A percentile compares a stretch with the other conserved stretches of the same genome.
Evolutionary conservation across 2,113 vertebrate species (phyloP).

Genomic region (Antigone vipio): DNA sequence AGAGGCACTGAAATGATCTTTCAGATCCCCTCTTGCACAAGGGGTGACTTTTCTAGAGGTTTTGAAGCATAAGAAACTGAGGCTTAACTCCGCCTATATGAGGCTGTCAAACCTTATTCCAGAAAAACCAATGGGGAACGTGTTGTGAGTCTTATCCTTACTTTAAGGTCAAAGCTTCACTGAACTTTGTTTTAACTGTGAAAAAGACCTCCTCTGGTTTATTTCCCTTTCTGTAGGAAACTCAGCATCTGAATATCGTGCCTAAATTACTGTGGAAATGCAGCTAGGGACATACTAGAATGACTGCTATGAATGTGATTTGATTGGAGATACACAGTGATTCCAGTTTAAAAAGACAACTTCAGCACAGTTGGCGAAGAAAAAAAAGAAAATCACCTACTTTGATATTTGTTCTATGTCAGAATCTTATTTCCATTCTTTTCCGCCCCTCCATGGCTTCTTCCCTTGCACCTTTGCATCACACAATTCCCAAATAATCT

Average conservation of each 20-base stretch:
- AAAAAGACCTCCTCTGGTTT: background rate
- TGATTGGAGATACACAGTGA: conserved; percentile 19
- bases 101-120: background rate
- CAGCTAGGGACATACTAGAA: background rate
- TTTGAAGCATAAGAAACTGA: background rate
- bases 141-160: background rate
- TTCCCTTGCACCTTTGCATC: background rate
- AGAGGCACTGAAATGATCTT: background rate
- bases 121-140: background rate
- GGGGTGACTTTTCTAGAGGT: background rate
- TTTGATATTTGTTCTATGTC: conserved; percentile 14
- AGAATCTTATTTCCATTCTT: background rate
- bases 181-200: background rate
- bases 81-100: background rate
- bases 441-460: background rate
- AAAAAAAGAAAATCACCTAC: background rate
- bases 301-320: conserved; percentile 31
- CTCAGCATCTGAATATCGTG: conserved; percentile 1
- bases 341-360: conserved; percentile 36
- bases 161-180: background rate
- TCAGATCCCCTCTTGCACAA: background rate
- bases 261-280: conserved; percentile 24
- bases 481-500: background rate
- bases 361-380: background rate
- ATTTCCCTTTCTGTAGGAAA: conserved; percentile 16